A percentile compares a stretch with the other conserved stretches of the same genome.
phyloP scores from a whole-genome alignment of 2,797 vertebrate species.

The Muscicapa striata region DNA sequence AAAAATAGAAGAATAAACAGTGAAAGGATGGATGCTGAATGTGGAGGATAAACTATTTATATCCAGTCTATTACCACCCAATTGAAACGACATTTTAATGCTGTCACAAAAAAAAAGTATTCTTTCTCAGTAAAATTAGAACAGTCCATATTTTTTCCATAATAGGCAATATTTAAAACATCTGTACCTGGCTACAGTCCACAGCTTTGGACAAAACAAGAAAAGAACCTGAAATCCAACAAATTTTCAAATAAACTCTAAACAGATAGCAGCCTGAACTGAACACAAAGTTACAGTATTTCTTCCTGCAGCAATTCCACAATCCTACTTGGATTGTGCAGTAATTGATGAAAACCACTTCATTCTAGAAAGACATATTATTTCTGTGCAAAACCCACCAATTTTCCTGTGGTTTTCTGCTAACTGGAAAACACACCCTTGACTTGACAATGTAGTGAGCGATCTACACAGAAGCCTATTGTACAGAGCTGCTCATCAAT shows the following conservation, averaged over 20 bases:
- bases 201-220: neutral
- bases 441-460: neutral
- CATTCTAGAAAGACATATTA: neutral
- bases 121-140: neutral
- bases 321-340: neutral
- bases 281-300: neutral
- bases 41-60: slow-evolving; percentile 1
- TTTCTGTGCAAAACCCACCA: neutral
- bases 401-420: slow-evolving; percentile 13
- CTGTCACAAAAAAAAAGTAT: neutral
- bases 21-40: neutral
- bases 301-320: neutral
- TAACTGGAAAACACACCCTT: slow-evolving; percentile 10
- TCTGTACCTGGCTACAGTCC: neutral
- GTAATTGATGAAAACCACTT: neutral
- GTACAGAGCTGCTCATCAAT: neutral
- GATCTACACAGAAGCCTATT: neutral
- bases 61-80: neutral
- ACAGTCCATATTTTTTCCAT: slow-evolving; percentile 23
- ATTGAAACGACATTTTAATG: slow-evolving; percentile 38
- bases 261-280: neutral
- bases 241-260: neutral
- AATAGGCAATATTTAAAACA: neutral
- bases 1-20: neutral
- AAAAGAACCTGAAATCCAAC: neutral